Conservation (phyloP, 2,113 vertebrate species). For the Barnardius zonarius region DNA sequence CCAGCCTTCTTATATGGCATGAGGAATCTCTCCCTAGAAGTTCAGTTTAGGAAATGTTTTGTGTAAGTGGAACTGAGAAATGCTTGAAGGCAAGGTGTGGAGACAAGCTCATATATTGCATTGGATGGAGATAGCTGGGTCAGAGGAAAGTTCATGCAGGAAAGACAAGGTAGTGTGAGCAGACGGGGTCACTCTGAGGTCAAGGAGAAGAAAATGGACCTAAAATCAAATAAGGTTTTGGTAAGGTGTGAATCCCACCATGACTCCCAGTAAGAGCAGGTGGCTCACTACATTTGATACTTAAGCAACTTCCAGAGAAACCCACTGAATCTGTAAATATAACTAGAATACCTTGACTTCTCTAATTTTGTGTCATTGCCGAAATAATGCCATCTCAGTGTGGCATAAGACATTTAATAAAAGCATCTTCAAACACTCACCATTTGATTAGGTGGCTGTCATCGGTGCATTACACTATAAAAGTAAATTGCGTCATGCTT, state of each 20-base stretch:
- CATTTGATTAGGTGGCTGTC: background rate
- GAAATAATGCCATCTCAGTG: conserved; percentile 21
- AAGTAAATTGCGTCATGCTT: background rate
- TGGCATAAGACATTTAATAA: background rate
- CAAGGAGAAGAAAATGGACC: background rate
- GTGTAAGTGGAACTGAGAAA: background rate
- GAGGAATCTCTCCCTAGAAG: background rate
- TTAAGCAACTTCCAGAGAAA: background rate
- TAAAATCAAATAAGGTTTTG: background rate
- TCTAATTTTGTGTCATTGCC: conserved; percentile 17
- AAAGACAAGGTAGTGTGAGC: background rate
- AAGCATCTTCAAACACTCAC: background rate
- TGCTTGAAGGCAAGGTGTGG: background rate
- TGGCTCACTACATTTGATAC: background rate
- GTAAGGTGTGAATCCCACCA: background rate
- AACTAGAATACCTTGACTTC: conserved; percentile 27
- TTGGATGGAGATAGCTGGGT: background rate
- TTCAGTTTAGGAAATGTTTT: background rate
- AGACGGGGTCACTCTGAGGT: background rate
- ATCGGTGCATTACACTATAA: background rate
- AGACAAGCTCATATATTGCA: background rate
- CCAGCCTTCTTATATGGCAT: background rate
- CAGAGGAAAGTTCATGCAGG: background rate
- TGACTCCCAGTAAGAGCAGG: background rate
- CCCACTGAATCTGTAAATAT: background rate